Conservation (phyloP, 2,888 invertebrate species). For the Microctonus hyperodae region DNA sequence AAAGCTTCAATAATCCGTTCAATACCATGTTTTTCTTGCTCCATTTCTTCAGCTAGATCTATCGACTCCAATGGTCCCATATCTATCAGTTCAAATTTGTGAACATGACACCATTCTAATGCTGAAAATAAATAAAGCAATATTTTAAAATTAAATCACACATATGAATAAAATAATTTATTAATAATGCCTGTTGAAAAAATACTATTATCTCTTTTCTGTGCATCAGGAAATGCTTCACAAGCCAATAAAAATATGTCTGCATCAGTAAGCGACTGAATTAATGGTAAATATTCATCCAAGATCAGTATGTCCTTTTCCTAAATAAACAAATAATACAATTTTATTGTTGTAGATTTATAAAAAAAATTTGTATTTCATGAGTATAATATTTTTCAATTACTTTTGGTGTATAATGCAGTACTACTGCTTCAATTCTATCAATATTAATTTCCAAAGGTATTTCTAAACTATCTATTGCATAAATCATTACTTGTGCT, state of each 20-base stretch:
- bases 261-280: slow-evolving; percentile 46
- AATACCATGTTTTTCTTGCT: slow-evolving; percentile 71
- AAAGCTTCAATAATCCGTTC: slow-evolving; percentile 74
- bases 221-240: slow-evolving; percentile 56
- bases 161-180: slow-evolving; percentile 2
- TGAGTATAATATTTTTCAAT: slow-evolving; percentile 39
- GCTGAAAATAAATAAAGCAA: slow-evolving; percentile 56
- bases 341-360: slow-evolving; percentile 49
- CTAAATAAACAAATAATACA: slow-evolving; percentile 44
- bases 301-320: slow-evolving; percentile 46
- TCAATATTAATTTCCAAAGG: slow-evolving; percentile 64
- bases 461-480: slow-evolving; percentile 60
- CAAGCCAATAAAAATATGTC: slow-evolving; percentile 55
- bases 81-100: slow-evolving; percentile 76
- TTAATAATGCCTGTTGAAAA: slow-evolving; percentile 37
- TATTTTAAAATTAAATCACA: slow-evolving; percentile 8
- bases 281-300: slow-evolving; percentile 49
- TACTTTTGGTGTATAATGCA: slow-evolving; percentile 70
- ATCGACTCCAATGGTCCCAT: slow-evolving; percentile 59
- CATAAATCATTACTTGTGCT: slow-evolving; percentile 69
- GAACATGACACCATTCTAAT: slow-evolving; percentile 72
- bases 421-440: slow-evolving; percentile 69
- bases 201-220: slow-evolving; percentile 65
- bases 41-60: slow-evolving; percentile 62
- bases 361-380: slow-evolving; percentile 44